Evolutionary conservation across 1,140 invertebrate species (phyloP).

Genomic region (Solen grandis): DNA sequence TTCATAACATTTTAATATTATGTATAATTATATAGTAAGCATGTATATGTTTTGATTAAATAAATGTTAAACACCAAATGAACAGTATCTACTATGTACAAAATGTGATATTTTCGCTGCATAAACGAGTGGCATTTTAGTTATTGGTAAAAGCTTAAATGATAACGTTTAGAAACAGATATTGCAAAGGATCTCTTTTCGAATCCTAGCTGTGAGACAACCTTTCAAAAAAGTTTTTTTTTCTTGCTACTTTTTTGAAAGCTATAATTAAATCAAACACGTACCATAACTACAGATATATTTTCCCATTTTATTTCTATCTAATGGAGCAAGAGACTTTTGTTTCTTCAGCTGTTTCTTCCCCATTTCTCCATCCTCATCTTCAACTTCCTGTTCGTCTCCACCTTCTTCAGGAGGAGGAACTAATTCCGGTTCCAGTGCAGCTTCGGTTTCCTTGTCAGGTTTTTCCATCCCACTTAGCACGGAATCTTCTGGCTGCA

Average conservation of each 20-base stretch:
- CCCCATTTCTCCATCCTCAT: slow-evolving; percentile 22
- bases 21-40: too few relatives aligned
- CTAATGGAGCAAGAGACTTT: slow-evolving; percentile 55
- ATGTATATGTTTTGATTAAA: too few relatives aligned
- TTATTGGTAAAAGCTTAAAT: too few relatives aligned
- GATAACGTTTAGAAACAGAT: too few relatives aligned
- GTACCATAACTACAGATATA: slow-evolving; percentile 73
- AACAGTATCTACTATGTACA: too few relatives aligned
- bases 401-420: slow-evolving; percentile 13
- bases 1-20: too few relatives aligned
- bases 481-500: slow-evolving; percentile 26
- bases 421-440: too few relatives aligned
- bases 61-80: too few relatives aligned
- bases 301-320: slow-evolving; percentile 69
- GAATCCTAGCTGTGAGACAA: background rate
- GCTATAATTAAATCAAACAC: background rate
- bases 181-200: background rate
- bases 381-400: slow-evolving; percentile 4
- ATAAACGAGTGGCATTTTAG: too few relatives aligned
- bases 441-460: background rate
- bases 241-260: background rate
- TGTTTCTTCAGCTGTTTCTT: slow-evolving; percentile 24
- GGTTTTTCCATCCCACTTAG: slow-evolving; percentile 32
- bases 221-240: background rate
- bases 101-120: too few relatives aligned